These are phyloP conservation scores for Cepaea hortensis DNA, from an alignment of 2,888 invertebrate species.

Conservation along the genomic window DNA sequence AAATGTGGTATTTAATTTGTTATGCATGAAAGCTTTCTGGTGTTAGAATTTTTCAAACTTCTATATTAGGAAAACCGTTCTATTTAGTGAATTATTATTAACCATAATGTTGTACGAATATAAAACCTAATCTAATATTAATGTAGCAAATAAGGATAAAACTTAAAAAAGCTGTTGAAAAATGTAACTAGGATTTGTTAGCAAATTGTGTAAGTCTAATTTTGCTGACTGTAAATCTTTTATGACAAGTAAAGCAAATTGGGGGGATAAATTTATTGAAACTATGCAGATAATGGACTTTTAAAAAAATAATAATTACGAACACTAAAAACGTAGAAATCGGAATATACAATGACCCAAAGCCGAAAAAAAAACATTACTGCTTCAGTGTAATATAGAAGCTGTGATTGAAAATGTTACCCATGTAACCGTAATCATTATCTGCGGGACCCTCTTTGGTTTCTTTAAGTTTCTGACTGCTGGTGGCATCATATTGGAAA, in stretches of 20 bases:
- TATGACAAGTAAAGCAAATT: conserved; percentile 7
- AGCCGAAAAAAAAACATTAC: not conserved
- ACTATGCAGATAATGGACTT: too few species aligned
- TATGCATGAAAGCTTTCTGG: too few species aligned
- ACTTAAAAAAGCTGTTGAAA: too few species aligned
- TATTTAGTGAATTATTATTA: too few species aligned
- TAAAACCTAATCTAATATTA: too few species aligned
- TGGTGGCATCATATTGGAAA: conserved; percentile 36
- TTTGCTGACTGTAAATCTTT: not conserved
- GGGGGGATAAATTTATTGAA: too few species aligned
- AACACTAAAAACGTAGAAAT: not conserved
- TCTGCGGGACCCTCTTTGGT: conserved; percentile 30
- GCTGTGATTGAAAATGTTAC: conserved; percentile 37
- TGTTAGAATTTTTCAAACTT: too few species aligned
- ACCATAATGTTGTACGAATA: too few species aligned
- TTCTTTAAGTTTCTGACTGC: conserved; percentile 17
- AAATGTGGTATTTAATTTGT: too few species aligned
- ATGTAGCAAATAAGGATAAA: too few species aligned
- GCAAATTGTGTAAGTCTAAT: not conserved
- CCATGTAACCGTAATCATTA: conserved; percentile 46
- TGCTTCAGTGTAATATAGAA: conserved; percentile 5
- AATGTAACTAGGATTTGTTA: not conserved
- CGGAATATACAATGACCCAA: conserved; percentile 15
- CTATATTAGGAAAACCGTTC: too few species aligned
- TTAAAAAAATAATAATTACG: too few species aligned